Evolutionary conservation across 2,888 invertebrate genomes (phyloP).

Genomic region (Yponomeuta cagnagella): DNA sequence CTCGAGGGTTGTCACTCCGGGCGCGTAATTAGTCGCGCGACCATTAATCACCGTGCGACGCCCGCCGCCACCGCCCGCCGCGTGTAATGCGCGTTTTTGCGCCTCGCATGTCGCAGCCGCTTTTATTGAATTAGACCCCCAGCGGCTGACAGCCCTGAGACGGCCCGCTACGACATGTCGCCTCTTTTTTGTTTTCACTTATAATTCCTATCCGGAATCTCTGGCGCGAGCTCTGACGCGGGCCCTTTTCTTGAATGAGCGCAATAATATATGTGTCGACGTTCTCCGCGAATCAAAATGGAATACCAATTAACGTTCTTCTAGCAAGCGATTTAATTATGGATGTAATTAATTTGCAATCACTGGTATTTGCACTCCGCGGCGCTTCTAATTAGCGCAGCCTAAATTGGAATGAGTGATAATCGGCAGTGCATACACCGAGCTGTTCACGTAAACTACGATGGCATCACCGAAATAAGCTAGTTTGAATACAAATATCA

Average conservation of each 20-base stretch:
- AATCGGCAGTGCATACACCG: background rate
- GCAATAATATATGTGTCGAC: too few relatives aligned
- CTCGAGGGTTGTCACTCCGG: background rate
- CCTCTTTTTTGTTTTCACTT: background rate
- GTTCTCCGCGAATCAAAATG: too few relatives aligned
- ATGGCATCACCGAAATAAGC: background rate
- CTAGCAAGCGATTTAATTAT: background rate
- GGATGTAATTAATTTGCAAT: background rate
- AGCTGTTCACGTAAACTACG: background rate
- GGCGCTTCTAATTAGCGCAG: background rate
- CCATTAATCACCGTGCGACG: background rate
- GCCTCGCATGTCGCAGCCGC: background rate
- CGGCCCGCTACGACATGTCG: background rate
- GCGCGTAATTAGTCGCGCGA: background rate
- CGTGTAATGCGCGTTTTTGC: background rate
- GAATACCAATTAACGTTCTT: too few relatives aligned
- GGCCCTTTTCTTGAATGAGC: too few relatives aligned
- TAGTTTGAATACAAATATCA: too few relatives aligned
- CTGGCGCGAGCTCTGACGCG: too few relatives aligned
- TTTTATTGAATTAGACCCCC: background rate
- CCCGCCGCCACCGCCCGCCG: background rate
- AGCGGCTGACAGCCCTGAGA: background rate
- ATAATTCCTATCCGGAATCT: too few relatives aligned
- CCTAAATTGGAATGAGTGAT: background rate
- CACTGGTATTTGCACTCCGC: background rate